Conservation (phyloP, 2,113 vertebrate genomes). For the Labrus mixtus region DNA sequence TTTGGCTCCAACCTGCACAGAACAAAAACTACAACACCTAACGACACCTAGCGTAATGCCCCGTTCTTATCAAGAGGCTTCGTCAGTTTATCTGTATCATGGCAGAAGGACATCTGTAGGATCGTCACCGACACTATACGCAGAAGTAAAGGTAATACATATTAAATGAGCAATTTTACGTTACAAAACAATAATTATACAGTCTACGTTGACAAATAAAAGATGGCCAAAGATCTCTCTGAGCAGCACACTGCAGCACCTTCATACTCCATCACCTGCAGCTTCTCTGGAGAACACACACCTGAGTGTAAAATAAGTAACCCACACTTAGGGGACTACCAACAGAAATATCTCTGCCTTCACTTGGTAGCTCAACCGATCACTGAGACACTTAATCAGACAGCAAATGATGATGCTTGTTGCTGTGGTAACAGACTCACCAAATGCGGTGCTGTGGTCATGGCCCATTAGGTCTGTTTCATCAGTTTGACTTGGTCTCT, state of each 20-base stretch:
- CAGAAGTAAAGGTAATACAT: too few relatives aligned
- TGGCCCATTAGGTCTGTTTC: constrained; percentile 65
- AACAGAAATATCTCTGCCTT: constrained; percentile 12
- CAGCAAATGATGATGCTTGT: constrained; percentile 46
- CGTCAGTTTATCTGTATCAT: too few relatives aligned
- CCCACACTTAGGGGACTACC: neutral
- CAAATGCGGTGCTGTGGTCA: constrained; percentile 45
- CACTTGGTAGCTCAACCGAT: constrained; percentile 35
- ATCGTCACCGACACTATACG: too few relatives aligned
- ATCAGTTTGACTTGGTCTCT: constrained; percentile 48
- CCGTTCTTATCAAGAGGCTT: too few relatives aligned
- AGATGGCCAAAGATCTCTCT: neutral
- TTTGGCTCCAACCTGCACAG: too few relatives aligned
- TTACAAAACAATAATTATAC: too few relatives aligned
- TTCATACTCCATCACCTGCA: neutral
- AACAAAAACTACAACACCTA: too few relatives aligned
- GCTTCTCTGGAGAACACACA: constrained; percentile 16
- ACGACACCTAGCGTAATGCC: too few relatives aligned
- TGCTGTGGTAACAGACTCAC: constrained; percentile 70
- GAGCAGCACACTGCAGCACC: neutral
- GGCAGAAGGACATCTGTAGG: too few relatives aligned
- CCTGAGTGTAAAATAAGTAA: constrained; percentile 15
- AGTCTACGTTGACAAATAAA: too few relatives aligned
- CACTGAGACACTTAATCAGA: constrained; percentile 46
- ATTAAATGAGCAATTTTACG: too few relatives aligned